phyloP scores from a whole-genome alignment of 92 coral and sea anemone genomes.

The Isaurus tuberculatus region DNA sequence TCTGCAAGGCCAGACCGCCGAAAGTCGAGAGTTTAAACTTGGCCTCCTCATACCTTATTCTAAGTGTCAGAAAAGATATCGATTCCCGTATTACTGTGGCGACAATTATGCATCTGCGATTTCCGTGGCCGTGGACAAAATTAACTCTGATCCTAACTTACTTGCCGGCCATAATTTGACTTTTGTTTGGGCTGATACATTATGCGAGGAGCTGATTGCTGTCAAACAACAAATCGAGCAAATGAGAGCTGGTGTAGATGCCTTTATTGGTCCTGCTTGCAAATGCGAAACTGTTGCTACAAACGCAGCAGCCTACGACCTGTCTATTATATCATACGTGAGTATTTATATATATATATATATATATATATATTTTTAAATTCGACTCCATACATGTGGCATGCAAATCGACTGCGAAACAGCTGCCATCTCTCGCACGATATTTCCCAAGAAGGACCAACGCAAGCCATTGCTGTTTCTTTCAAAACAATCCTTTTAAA shows the following conservation, averaged over 20 bases:
- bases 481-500: slow-evolving; percentile 12
- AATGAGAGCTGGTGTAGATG: slow-evolving; percentile 71
- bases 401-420: slow-evolving; percentile 41
- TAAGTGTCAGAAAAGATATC: slow-evolving; percentile 46
- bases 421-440: slow-evolving; percentile 37
- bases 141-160: slow-evolving; percentile 77
- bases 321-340: slow-evolving; percentile 78
- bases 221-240: slow-evolving; percentile 71
- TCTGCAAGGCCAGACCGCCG: slow-evolving; percentile 37
- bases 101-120: slow-evolving; percentile 83
- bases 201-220: slow-evolving; percentile 71
- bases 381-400: slow-evolving; percentile 1
- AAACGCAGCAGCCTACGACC: slow-evolving; percentile 85
- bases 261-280: slow-evolving; percentile 87
- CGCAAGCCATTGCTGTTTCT: slow-evolving; percentile 28
- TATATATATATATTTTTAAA: background rate
- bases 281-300: slow-evolving; percentile 82
- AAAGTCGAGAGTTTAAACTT: slow-evolving; percentile 73
- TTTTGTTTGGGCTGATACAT: slow-evolving; percentile 85
- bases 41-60: slow-evolving; percentile 80
- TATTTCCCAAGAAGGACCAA: slow-evolving; percentile 48
- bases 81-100: slow-evolving; percentile 60
- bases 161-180: slow-evolving; percentile 85
- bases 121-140: slow-evolving; percentile 83
- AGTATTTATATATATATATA: too few species aligned